Evolutionary conservation across 2,888 invertebrate species (phyloP).

Genomic region (Cephus sareptanus): DNA sequence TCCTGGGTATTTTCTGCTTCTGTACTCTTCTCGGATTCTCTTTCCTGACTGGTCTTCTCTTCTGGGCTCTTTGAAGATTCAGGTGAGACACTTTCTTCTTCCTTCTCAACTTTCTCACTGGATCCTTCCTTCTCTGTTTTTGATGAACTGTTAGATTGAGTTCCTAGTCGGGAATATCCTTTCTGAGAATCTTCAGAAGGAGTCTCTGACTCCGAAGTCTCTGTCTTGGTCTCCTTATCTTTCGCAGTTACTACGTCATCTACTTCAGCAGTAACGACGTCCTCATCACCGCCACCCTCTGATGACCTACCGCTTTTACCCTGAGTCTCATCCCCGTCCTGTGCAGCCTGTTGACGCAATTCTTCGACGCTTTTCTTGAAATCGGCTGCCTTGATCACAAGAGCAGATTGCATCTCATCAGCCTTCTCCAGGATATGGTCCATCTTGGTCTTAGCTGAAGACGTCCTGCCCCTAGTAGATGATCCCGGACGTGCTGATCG

Average conservation of each 20-base stretch:
- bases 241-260: slow-evolving; percentile 13
- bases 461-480: slow-evolving; percentile 13
- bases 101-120: slow-evolving; percentile 33
- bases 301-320: background rate
- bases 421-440: slow-evolving; percentile 50
- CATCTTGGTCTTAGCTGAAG: slow-evolving; percentile 34
- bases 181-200: slow-evolving; percentile 45
- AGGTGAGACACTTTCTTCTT: slow-evolving; percentile 47
- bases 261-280: background rate
- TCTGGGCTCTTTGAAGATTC: slow-evolving; percentile 47
- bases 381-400: slow-evolving; percentile 50
- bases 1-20: slow-evolving; percentile 49
- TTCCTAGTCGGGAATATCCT: slow-evolving; percentile 40
- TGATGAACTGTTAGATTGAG: background rate
- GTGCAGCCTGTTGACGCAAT: slow-evolving; percentile 38
- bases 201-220: slow-evolving; percentile 5
- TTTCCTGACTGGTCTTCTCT: slow-evolving; percentile 41
- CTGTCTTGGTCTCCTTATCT: slow-evolving; percentile 14
- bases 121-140: slow-evolving; percentile 6
- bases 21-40: slow-evolving; percentile 45
- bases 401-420: slow-evolving; percentile 41
- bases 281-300: slow-evolving; percentile 18
- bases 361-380: slow-evolving; percentile 44
- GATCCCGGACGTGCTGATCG: slow-evolving; percentile 30
- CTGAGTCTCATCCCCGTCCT: slow-evolving; percentile 5